Evolutionary conservation across 2,888 invertebrate genomes (phyloP).

Genomic region (Lasius fuliginosus): DNA sequence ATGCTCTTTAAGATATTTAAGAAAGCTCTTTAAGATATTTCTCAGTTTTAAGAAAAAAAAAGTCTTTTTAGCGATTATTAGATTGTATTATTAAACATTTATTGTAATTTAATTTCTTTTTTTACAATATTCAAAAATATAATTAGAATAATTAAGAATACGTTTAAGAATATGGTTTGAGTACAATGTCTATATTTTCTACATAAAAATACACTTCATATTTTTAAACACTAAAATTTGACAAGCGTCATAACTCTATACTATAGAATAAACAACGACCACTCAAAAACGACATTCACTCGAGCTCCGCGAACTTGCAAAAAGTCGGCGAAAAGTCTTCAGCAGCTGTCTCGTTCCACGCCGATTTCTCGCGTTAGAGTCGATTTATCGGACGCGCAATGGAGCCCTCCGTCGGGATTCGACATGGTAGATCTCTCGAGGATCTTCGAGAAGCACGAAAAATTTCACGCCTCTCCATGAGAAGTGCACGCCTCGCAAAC

Average conservation of each 20-base stretch:
- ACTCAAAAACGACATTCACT: constrained; percentile 38
- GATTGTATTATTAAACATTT: not conserved
- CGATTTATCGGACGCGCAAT: constrained; percentile 67
- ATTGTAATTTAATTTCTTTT: not conserved
- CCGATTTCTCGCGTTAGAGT: constrained; percentile 66
- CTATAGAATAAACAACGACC: constrained; percentile 47
- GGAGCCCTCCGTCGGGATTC: constrained; percentile 61
- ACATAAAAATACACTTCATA: not conserved
- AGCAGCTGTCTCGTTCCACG: constrained; percentile 72
- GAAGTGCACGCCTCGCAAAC: constrained; percentile 29
- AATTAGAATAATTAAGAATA: not conserved
- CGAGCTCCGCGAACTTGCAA: constrained; percentile 16
- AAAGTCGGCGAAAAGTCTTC: constrained; percentile 36
- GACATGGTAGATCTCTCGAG: constrained; percentile 65
- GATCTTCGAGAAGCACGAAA: constrained; percentile 54
- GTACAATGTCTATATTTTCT: not conserved
- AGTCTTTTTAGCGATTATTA: not conserved
- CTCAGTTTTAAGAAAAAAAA: not conserved
- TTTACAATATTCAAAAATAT: not conserved
- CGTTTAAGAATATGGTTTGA: not conserved
- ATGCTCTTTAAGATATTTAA: not conserved
- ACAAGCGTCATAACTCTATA: constrained; percentile 1
- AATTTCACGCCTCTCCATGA: constrained; percentile 74
- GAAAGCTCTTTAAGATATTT: not conserved
- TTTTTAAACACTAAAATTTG: not conserved